phyloP scores from a whole-genome alignment of 2,113 vertebrate species.

The Protomyctophum bolini region DNA sequence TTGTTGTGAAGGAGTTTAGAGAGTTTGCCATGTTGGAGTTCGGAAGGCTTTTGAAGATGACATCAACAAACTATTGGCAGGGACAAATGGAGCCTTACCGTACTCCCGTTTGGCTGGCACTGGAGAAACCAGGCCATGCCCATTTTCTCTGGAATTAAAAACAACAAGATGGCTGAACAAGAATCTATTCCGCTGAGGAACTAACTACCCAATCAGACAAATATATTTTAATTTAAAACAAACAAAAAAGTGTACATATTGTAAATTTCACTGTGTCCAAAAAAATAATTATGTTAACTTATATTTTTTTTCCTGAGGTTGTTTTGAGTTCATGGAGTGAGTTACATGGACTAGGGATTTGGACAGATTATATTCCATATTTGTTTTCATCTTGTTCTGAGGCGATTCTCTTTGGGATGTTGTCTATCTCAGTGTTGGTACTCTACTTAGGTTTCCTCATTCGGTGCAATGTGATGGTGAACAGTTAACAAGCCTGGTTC shows the following conservation, averaged over 20 bases:
- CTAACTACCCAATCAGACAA: slow-evolving; percentile 75
- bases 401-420: slow-evolving; percentile 43
- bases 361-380: slow-evolving; percentile 63
- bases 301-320: slow-evolving; percentile 73
- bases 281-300: slow-evolving; percentile 79
- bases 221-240: slow-evolving; percentile 83
- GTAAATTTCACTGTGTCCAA: slow-evolving; percentile 82
- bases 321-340: slow-evolving; percentile 70
- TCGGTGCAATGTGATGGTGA: slow-evolving; percentile 38
- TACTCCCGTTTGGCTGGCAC: slow-evolving; percentile 67
- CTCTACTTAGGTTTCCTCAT: slow-evolving; percentile 23
- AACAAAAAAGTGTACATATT: slow-evolving; percentile 80
- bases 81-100: slow-evolving; percentile 75
- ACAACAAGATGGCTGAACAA: slow-evolving; percentile 53
- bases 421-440: slow-evolving; percentile 49
- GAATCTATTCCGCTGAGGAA: slow-evolving; percentile 57
- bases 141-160: slow-evolving; percentile 42
- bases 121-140: slow-evolving; percentile 38
- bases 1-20: slow-evolving; percentile 65
- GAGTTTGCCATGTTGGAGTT: slow-evolving; percentile 62
- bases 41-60: slow-evolving; percentile 65
- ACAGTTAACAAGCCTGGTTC: slow-evolving; percentile 20
- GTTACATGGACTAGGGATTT: slow-evolving; percentile 50
- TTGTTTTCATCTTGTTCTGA: slow-evolving; percentile 62
- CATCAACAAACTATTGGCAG: slow-evolving; percentile 62